phyloP scores from a whole-genome alignment of 2,113 vertebrate genomes.

The Tauraco erythrolophus region DNA sequence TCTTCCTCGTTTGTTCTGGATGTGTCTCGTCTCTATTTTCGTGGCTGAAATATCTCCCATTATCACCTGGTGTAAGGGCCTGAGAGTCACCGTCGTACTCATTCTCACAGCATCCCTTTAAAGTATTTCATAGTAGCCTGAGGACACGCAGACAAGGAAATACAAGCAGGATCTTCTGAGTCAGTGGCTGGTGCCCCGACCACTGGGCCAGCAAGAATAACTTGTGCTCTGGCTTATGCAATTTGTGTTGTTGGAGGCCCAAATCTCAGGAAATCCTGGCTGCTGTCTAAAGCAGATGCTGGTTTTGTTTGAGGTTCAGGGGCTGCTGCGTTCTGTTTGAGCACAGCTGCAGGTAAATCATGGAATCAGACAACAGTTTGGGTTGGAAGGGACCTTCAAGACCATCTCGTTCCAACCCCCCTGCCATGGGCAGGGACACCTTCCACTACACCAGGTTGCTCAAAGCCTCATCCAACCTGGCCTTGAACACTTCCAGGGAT shows the following conservation, averaged over 20 bases:
- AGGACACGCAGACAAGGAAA: slow-evolving; percentile 37
- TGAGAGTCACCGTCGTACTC: not conserved
- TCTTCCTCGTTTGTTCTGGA: not conserved
- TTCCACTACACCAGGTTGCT: no score
- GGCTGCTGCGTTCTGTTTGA: not conserved
- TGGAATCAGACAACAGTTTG: no score
- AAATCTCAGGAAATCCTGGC: not conserved
- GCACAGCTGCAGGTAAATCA: not conserved
- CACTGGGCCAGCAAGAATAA: slow-evolving; percentile 41
- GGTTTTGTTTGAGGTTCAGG: not conserved
- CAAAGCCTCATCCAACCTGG: no score
- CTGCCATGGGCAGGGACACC: no score
- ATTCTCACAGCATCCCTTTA: slow-evolving; percentile 28
- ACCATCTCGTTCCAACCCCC: no score
- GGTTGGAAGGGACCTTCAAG: no score
- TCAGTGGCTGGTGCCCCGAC: slow-evolving; percentile 31
- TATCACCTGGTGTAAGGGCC: accelerated
- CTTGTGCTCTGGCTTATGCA: not conserved
- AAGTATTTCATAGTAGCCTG: slow-evolving; percentile 27
- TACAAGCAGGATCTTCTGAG: slow-evolving; percentile 36
- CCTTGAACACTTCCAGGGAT: no score
- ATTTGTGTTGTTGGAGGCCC: not conserved
- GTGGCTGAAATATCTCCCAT: not conserved
- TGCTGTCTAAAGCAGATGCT: not conserved
- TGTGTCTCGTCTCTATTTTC: not conserved